Evolutionary conservation across 2,888 invertebrate genomes (phyloP), one percentile per base, ranked within the genome.

Genomic region (Agrilus mali): DNA sequence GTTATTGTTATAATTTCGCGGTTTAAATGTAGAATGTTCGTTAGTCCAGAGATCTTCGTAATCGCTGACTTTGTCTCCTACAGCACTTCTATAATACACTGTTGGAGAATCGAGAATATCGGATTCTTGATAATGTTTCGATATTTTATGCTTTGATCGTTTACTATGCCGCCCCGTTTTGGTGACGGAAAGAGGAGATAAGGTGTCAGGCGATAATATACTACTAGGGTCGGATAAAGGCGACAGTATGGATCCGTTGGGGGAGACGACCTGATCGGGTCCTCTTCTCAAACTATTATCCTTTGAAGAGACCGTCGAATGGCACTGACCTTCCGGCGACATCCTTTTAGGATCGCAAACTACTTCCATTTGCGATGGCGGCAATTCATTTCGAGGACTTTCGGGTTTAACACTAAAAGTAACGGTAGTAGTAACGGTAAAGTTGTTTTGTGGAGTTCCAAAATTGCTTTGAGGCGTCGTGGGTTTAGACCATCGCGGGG

Each of bases 31-130:
- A 10, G 50, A 55, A 36, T 49, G 54, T 49, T 83, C 79, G 43
- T 58, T 62, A 14, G 60, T 59, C 93, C 94, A 94, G 54, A 94
- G 82, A 62, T 94, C 94, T 69, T 94, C 94, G 61, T 94, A 94
- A 66, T 94, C 94, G 55, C 92, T 92, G 37, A 87, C 82, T 70
- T 93, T 93, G 61, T 94, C 94, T 48, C 86, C 84, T 31, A 93
- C 73, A 2, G 86, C 85, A 65, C 90, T 90, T 55, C 86, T 75
- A 61, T 86, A 90, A 60, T 90, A 90, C 41, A 82, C 74, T 48
- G 80, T 80, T 31, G 83, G 83, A 42, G 87, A 86, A 64, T 88
- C 88, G 51, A 88, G 69, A 47, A 88, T 87, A 60, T 88, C 86
- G 14, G 86, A 86, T 70, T 77, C 78, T 71, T 82, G 80, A 64